Base-by-base conservation (phyloP, 1,140 invertebrate species). In the Diplogasteroides magnus region DNA sequence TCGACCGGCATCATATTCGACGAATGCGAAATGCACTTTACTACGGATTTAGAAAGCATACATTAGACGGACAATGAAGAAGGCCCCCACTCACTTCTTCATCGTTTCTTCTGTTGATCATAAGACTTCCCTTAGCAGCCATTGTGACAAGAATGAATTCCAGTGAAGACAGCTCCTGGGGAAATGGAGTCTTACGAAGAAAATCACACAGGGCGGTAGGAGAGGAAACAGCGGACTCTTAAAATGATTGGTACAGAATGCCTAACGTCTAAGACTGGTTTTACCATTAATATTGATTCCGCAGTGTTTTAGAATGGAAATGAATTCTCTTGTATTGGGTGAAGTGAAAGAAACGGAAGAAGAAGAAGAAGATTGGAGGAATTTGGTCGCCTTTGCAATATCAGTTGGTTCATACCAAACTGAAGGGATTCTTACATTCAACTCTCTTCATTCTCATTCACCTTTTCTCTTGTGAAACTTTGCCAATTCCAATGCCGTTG, bases 351-450 rank as follows among this genome's bases (percentile, higher is more conserved):
- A 14, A 1, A 79, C 32, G 15, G 61, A 27, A 19, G 63, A 28
- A n/a, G 48, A 31, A 14, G 56, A 57, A 14, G 72, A 64, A 23
- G 74, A 61, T 3, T 78, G 68, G 31, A 80, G 64, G 15, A 82
- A 48, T 60, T 76, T 80, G 0, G 56, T 19, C 31, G 74, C 77
- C 67, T 82, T 82, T 13, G 62, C 31, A 26, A 65, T 63, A 67
- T 82, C 76, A 6, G 79, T 77, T 23, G 79, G 79, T 26, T 81
- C 79, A 31, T 78, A 75, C 79, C 79, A 81, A 68, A 81, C 75
- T 78, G 26, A 62, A 67, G 72, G 62, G 37, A 6, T 6, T 48
- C 37, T 48, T 48, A 6, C 37, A 48, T 11, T 19, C 37, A 48
- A 11, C 19, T 48, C 37, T 48, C 37, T 11, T 19, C 37, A 11